Conservation (phyloP, 2,113 vertebrate genomes). For the Ramphastos sulfuratus region DNA sequence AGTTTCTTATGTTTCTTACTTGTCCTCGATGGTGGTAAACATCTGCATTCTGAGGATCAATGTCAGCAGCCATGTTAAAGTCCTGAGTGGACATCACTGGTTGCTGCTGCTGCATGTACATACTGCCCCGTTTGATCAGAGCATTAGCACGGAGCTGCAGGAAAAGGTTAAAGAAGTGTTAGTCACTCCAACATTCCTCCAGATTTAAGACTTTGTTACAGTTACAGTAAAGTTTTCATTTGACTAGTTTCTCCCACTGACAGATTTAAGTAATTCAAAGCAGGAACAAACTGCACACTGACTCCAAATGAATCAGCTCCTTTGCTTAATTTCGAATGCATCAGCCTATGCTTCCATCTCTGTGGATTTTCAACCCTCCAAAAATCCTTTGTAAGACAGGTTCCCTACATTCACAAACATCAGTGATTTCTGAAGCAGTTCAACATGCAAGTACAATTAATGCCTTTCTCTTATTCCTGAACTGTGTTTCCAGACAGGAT, state of each 20-base stretch:
- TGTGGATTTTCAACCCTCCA: neutral
- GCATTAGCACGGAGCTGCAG: conserved; percentile 91
- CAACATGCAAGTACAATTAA: neutral
- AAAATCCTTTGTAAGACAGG: neutral
- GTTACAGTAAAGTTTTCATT: neutral
- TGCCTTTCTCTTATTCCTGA: neutral
- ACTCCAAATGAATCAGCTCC: neutral
- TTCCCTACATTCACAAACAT: neutral
- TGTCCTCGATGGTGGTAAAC: conserved; percentile 98
- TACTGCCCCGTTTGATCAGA: conserved; percentile 96
- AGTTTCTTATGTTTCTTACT: conserved; percentile 67
- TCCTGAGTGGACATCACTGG: conserved; percentile 91
- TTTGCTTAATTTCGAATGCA: neutral
- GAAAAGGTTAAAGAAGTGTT: neutral
- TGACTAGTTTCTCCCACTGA: neutral
- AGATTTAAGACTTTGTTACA: neutral
- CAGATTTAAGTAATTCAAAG: neutral
- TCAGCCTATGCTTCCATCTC: neutral
- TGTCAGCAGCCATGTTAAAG: conserved; percentile 95
- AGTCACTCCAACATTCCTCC: neutral
- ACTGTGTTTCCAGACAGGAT: neutral
- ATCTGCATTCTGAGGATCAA: conserved; percentile 92
- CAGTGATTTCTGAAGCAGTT: neutral
- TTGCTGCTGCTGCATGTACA: conserved; percentile 99
- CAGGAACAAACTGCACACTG: neutral